Evolutionary conservation across 2,888 invertebrate species (phyloP).

Genomic region (Lordiphosa fenestrarum): DNA sequence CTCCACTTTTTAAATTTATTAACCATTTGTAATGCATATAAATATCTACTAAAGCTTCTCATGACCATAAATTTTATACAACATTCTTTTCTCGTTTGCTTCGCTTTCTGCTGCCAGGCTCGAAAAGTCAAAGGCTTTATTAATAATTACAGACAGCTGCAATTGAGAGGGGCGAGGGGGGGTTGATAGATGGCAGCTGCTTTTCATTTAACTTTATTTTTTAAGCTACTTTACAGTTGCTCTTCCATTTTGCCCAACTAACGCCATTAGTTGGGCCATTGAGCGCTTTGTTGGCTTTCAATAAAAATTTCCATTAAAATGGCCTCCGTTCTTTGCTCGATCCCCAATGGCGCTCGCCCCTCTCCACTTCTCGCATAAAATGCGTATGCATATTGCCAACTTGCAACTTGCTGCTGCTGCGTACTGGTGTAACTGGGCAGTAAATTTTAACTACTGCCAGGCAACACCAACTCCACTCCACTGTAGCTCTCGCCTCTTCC

Average conservation of each 20-base stretch:
- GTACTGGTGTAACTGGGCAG: slow-evolving; percentile 46
- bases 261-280: slow-evolving; percentile 74
- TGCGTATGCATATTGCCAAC: slow-evolving; percentile 73
- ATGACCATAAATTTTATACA: slow-evolving; percentile 30
- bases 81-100: slow-evolving; percentile 3
- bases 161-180: not conserved
- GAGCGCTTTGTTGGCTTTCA: slow-evolving; percentile 74
- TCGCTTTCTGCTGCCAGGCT: slow-evolving; percentile 12
- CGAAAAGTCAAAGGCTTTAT: slow-evolving; percentile 30
- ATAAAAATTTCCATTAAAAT: slow-evolving; percentile 73
- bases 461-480: slow-evolving; percentile 11
- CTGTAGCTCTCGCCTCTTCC: not conserved
- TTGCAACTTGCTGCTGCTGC: slow-evolving; percentile 52
- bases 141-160: slow-evolving; percentile 22
- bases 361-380: slow-evolving; percentile 49
- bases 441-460: slow-evolving; percentile 73
- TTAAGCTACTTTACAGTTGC: slow-evolving; percentile 62
- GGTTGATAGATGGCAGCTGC: slow-evolving; percentile 34
- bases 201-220: slow-evolving; percentile 39
- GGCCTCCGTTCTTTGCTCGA: slow-evolving; percentile 23
- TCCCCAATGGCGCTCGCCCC: slow-evolving; percentile 4
- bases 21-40: slow-evolving; percentile 2
- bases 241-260: slow-evolving; percentile 55
- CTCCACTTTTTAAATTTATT: not conserved
- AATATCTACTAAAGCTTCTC: slow-evolving; percentile 10